Evolutionary conservation across 1,140 invertebrate genomes (phyloP), one percentile per base, ranked within the genome.

Genomic region (Nephila pilipes): DNA sequence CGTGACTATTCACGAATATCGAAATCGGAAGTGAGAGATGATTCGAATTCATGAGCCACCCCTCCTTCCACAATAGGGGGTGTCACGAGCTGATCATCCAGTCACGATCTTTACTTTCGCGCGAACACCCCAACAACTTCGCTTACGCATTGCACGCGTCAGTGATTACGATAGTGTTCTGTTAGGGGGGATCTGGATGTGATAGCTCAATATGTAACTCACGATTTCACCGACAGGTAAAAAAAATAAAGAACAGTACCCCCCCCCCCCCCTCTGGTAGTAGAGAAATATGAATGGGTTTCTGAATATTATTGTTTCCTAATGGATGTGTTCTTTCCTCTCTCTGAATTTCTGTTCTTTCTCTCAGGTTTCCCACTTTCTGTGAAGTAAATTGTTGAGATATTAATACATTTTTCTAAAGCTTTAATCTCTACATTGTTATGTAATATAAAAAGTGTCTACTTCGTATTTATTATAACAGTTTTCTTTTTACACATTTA

Each of bases 121-220:
- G 46, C 38, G 46, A 46, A n/a, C 22, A 58, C 55, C 18, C 54
- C 25, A 54, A n/a, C 55, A 29, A 54, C 81, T 58, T 29, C 81
- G 46, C n/a, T 55, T 55, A 57, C 20, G 81, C 25, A 57, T 29
- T 55, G 55, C 81, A 85, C 81, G 81, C 81, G 81, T 36, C 55
- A 85, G 22, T 85, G 81, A 85, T 85, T 54, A 85, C 81, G 81
- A 85, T 85, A 58, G n/a, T 85, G 81, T 85, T 85, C 55, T 10
- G 16, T 4, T 5, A 14, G 8, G 8, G 46, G 16, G 55, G 25
- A 14, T 10, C 12, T 16, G 20, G n/a, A n/a, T 32, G 25, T 69
- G 81, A 55, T 57, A 57, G 29, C 54, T 55, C 81, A 57, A 85
- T 85, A 55, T 25, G 46, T 85, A 20, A 32, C 46, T 85, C 81